phyloP scores from a whole-genome alignment of 2,113 vertebrate genomes.

The Xiphophorus couchianus region DNA sequence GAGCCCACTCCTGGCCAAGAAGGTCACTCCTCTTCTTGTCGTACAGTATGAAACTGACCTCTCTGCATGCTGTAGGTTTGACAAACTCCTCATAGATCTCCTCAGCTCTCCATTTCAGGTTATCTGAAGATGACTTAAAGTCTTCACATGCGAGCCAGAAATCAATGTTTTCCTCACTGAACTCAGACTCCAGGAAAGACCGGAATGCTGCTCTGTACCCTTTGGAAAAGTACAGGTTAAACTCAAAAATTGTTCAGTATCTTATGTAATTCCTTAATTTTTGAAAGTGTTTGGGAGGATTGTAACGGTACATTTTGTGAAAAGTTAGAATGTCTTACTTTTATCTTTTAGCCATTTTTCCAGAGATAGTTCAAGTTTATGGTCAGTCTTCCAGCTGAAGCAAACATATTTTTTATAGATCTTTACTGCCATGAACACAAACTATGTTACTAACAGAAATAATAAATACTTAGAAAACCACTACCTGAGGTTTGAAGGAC shows the following conservation, averaged over 20 bases:
- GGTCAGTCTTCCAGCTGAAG: conserved; percentile 45
- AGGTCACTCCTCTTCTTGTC: background rate
- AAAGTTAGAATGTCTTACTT: conserved; percentile 54
- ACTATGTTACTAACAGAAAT: background rate
- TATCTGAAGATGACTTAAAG: conserved; percentile 49
- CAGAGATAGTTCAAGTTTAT: conserved; percentile 38
- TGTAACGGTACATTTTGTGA: background rate
- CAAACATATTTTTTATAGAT: background rate
- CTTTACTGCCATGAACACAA: background rate
- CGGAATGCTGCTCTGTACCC: conserved; percentile 70
- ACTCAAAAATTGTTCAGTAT: background rate
- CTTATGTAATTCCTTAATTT: background rate
- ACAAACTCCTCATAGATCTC: conserved; percentile 77
- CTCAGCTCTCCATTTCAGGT: conserved; percentile 58
- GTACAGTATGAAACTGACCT: conserved; percentile 62
- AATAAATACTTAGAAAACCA: too few species aligned
- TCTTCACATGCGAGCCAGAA: conserved; percentile 80
- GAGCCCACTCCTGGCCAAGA: background rate
- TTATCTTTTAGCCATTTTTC: conserved; percentile 64
- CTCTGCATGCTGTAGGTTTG: conserved; percentile 64
- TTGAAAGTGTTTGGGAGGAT: background rate
- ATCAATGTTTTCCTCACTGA: conserved; percentile 79
- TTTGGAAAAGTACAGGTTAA: conserved; percentile 6
- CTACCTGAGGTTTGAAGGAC: conserved; percentile 47
- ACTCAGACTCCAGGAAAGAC: conserved; percentile 75